Base-by-base conservation (phyloP, 2,888 invertebrate species). In the Bugulina stolonifera region DNA sequence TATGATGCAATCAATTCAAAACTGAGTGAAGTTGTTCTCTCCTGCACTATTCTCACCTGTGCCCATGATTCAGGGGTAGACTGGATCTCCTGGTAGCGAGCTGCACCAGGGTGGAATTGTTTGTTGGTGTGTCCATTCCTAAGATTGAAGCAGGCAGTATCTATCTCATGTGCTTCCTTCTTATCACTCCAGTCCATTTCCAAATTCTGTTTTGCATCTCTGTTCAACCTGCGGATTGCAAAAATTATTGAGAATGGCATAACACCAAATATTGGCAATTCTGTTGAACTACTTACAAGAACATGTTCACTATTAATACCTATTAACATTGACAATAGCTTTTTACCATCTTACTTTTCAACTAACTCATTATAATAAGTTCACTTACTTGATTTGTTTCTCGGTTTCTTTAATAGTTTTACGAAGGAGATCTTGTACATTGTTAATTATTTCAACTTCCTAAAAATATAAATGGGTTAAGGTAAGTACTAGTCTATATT, bases 121-220 rank as follows among this genome's bases (percentile, higher is more conserved):
- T 93, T 85, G 76, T 83, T 79, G 52, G 88, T 27, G 88, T 89
- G 69, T 86, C 91, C 79, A 88, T 91, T 89, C 74, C 88, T 89
- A 3, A 94, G 86, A 14, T 89, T 87, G 57, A 90, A 86, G 81
- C 91, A 91, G 0, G 85, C 84, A 0, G 90, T 84, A 78, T 94
- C 94, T 1, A 92, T 89, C 76, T 90, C 89, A 79, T 91, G 90
- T 0, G 93, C 89, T 80, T 91, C 89, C 73, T 88, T 88, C 85
- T 95, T 95, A 80, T 94, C 93, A 78, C 93, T 93, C 93, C 93
- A 94, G 82, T 94, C 94, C 79, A 89, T 90, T 85, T 95, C 94
- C 73, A 94, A 87, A 58, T 90, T 88, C 76, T 90, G 89, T 81
- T 94, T 93, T 0, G 91, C 90, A 23, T 91, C 89, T 79, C 91